phyloP scores from a whole-genome alignment of 2,888 invertebrate genomes.

The Dolichomitus sp. region DNA sequence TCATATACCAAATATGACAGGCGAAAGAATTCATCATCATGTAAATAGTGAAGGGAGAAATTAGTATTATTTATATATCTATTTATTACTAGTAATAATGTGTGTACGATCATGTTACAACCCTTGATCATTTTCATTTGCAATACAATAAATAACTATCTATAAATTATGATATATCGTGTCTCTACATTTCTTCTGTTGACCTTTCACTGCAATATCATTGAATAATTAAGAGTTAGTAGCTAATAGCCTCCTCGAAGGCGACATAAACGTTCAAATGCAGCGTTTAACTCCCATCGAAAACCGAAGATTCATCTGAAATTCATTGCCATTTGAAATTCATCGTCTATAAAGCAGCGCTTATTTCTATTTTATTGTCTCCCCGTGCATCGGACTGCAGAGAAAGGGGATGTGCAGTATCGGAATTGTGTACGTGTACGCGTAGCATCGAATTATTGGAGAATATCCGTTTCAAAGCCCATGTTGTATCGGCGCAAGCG shows the following conservation, averaged over 20 bases:
- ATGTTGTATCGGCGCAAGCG: not conserved
- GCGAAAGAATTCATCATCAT: slow-evolving; percentile 49
- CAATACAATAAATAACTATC: slow-evolving; percentile 55
- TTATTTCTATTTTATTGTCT: slow-evolving; percentile 15
- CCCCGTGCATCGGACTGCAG: not conserved
- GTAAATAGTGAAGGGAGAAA: slow-evolving; percentile 62
- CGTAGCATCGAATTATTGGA: slow-evolving; percentile 10
- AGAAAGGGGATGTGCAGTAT: not conserved
- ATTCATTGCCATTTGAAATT: slow-evolving; percentile 29
- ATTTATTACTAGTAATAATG: slow-evolving; percentile 53
- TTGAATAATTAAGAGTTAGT: not conserved
- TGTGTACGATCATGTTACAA: slow-evolving; percentile 39
- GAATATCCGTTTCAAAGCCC: not conserved
- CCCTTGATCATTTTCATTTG: slow-evolving; percentile 27
- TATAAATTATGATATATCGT: not conserved
- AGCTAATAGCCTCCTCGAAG: not conserved
- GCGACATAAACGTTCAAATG: not conserved
- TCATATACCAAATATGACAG: slow-evolving; percentile 53
- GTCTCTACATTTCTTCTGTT: not conserved
- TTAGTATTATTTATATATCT: slow-evolving; percentile 64
- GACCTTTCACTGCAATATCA: not conserved
- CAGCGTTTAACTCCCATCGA: not conserved
- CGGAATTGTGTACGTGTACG: not conserved
- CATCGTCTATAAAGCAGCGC: slow-evolving; percentile 26
- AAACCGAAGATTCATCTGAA: slow-evolving; percentile 20